These are phyloP conservation scores for Ramphastos sulfuratus DNA, from an alignment of 2,113 vertebrate genomes.

Conservation along the genomic window DNA sequence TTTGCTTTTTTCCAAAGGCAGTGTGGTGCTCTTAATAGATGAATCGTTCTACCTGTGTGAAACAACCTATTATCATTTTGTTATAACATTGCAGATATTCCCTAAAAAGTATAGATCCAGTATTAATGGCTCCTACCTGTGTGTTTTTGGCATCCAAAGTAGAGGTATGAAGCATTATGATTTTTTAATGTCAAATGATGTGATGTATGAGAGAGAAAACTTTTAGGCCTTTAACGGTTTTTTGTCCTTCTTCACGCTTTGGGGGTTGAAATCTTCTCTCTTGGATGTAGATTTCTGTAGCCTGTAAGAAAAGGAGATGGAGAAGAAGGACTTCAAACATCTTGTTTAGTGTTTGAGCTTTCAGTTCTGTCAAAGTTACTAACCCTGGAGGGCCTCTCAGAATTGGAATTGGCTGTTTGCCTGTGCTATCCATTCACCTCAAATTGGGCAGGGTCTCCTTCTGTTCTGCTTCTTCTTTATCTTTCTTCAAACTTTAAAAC, in stretches of 20 bases:
- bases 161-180: conserved; percentile 85
- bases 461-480: conserved; percentile 29
- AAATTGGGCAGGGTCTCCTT: conserved; percentile 13
- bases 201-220: conserved; percentile 53
- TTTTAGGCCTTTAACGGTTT: conserved; percentile 6
- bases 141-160: conserved; percentile 99
- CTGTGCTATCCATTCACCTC: not conserved
- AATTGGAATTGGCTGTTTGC: conserved; percentile 12
- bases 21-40: conserved; percentile 65
- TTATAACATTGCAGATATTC: conserved; percentile 88
- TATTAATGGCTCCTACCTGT: conserved; percentile 99
- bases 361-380: conserved; percentile 6
- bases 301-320: conserved; percentile 29
- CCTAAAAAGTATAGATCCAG: conserved; percentile 98
- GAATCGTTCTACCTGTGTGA: conserved; percentile 59
- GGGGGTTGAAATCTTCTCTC: conserved; percentile 53
- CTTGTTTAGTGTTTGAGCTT: not conserved
- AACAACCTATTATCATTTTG: conserved; percentile 61
- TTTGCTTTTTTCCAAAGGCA: conserved; percentile 66
- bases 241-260: conserved; percentile 50
- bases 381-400: conserved; percentile 21
- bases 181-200: conserved; percentile 62
- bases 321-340: conserved; percentile 43
- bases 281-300: conserved; percentile 31
- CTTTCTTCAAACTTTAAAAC: conserved; percentile 25